Evolutionary conservation across 2,888 invertebrate genomes (phyloP), one percentile per base, ranked within the genome.

Genomic region (Zygaena filipendulae): DNA sequence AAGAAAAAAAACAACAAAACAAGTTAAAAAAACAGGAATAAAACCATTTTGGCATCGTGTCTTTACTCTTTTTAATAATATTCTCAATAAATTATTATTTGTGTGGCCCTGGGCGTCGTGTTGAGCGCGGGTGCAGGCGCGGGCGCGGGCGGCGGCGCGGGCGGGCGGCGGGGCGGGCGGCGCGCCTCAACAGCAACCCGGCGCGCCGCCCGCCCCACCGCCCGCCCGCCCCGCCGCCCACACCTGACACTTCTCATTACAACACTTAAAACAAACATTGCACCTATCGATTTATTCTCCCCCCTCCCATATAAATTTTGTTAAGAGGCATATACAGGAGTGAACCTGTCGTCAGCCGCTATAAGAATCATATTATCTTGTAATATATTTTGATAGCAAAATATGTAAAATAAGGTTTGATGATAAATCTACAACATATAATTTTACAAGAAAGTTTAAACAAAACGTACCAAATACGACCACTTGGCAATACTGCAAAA

Each of bases 1-100:
- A 40, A 32, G 35, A 33, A 16, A 66, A 72, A 67, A 72, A 72
- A 70, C 63, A 75, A 77, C 70, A 74, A 72, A 77, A 75, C 69
- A 72, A 75, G 67, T 66, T n/a, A n/a, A n/a, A 70, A 74, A 74
- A 74, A 75, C 72, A 72, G 74, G 75, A 72, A 74, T 74, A 68
- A 70, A 74, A 77, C 74, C 75, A 75, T 75, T 77, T 77, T 77
- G 77, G 77, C 77, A 75, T 75, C 74, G 74, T 67, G 71, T 74
- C 70, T 71, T 71, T 70, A 58, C 66, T 54, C 52, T 62, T 68
- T n/a, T 70, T 59, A 60, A 67, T 64, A 47, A 45, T 63, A 59
- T 68, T 61, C n/a, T 60, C 56, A 59, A 56, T 51, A 62, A 54
- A 67, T 69, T 62, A 69, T 62, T 55, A 62, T 52, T 53, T 50